phyloP scores from a whole-genome alignment of 2,797 vertebrate species.

The Danio jaintianensis region DNA sequence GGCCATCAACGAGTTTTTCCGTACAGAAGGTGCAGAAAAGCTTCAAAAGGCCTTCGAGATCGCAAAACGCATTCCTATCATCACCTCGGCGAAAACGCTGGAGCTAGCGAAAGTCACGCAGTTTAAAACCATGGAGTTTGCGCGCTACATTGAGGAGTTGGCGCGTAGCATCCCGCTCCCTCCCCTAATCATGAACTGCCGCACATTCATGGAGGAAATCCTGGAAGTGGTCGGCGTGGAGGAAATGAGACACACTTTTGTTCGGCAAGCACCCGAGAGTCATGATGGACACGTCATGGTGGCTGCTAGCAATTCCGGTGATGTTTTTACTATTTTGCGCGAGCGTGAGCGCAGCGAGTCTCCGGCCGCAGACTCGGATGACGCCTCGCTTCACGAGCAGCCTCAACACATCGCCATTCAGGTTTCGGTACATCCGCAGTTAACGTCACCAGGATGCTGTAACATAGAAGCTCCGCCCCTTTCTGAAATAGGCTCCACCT shows the following conservation, averaged over 20 bases:
- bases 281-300: slow-evolving; percentile 69
- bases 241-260: slow-evolving; percentile 93
- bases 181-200: slow-evolving; percentile 98
- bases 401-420: slow-evolving; percentile 96
- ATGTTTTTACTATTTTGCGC: slow-evolving; percentile 89
- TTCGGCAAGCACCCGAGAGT: slow-evolving; percentile 85
- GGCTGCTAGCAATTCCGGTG: slow-evolving; percentile 66
- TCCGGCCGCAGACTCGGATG: slow-evolving; percentile 88
- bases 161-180: slow-evolving; percentile 96
- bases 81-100: slow-evolving; percentile 97
- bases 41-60: slow-evolving; percentile 98
- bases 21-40: slow-evolving; percentile 97
- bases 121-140: slow-evolving; percentile 99
- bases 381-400: slow-evolving; percentile 90
- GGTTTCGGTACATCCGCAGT: slow-evolving; percentile 90
- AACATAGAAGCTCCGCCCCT: slow-evolving; percentile 72
- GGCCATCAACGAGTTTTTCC: slow-evolving; percentile 98
- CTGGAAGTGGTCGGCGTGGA: slow-evolving; percentile 96
- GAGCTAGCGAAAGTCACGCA: slow-evolving; percentile 98
- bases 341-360: slow-evolving; percentile 87
- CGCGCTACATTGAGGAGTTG: slow-evolving; percentile 96
- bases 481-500: slow-evolving; percentile 67
- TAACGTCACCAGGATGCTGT: slow-evolving; percentile 73
- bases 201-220: slow-evolving; percentile 98
- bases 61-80: slow-evolving; percentile 96